Evolutionary conservation across 2,888 invertebrate species (phyloP).

Genomic region (Prosopocoilus inquinatus): DNA sequence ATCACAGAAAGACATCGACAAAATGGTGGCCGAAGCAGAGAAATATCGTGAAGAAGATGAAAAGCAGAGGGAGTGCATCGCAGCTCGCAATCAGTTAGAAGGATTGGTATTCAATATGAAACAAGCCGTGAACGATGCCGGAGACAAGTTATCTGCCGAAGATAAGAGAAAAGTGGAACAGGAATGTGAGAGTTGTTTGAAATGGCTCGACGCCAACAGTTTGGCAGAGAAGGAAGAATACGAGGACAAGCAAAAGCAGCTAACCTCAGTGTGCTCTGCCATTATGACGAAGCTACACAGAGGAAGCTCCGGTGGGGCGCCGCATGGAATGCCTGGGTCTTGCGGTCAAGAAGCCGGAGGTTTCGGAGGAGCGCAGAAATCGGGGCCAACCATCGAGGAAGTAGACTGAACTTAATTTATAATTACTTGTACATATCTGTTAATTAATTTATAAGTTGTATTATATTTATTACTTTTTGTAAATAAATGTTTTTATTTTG

Average conservation of each 20-base stretch:
- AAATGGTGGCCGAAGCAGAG: constrained; percentile 75
- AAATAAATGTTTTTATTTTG: too few species aligned
- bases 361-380: constrained; percentile 21
- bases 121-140: constrained; percentile 64
- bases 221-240: constrained; percentile 68
- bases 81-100: constrained; percentile 71
- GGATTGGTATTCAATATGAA: constrained; percentile 67
- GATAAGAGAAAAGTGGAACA: constrained; percentile 61
- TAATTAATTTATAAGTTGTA: too few species aligned
- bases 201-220: constrained; percentile 68
- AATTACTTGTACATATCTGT: too few species aligned
- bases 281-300: constrained; percentile 61
- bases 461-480: too few species aligned
- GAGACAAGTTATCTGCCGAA: constrained; percentile 59
- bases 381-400: constrained; percentile 59
- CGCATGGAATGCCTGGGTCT: constrained; percentile 32
- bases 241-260: constrained; percentile 59
- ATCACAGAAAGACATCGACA: constrained; percentile 78
- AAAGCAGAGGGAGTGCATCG: constrained; percentile 63
- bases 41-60: constrained; percentile 71
- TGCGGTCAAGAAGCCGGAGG: constrained; percentile 35
- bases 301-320: constrained; percentile 32
- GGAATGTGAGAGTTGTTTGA: constrained; percentile 58
- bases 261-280: constrained; percentile 51
- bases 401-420: constrained; percentile 43